Evolutionary conservation across 1,140 invertebrate genomes (phyloP).

Genomic region (Neodiprion lecontei): DNA sequence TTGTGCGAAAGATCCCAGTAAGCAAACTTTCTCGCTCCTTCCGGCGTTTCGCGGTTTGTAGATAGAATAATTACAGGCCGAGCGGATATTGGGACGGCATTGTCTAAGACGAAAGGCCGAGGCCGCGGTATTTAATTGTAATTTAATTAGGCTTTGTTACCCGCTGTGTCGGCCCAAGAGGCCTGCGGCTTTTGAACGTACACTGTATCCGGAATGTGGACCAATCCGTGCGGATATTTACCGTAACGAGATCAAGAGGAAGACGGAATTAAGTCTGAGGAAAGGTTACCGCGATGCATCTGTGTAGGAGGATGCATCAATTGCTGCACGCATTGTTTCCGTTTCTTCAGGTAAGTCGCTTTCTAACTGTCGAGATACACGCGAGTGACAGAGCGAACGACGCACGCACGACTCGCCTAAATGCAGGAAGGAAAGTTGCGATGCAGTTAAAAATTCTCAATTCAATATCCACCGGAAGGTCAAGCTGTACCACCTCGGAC

Average conservation of each 20-base stretch:
- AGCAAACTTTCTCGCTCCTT: not conserved
- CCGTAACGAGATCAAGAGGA: no score
- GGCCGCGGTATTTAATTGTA: not conserved
- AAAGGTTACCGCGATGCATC: slow-evolving; percentile 13
- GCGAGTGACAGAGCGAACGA: slow-evolving; percentile 14
- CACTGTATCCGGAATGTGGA: no score
- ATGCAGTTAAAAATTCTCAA: not conserved
- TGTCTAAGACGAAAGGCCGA: not conserved
- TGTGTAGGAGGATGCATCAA: slow-evolving; percentile 11
- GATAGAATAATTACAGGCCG: not conserved
- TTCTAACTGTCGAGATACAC: not conserved
- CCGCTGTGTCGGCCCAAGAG: not conserved
- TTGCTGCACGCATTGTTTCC: not conserved
- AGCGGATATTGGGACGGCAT: not conserved
- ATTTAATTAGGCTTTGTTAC: slow-evolving; percentile 4
- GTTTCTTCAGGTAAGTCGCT: not conserved
- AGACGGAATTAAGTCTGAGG: no score
- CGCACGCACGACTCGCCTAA: slow-evolving; percentile 42
- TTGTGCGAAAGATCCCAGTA: no score
- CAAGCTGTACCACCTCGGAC: no score
- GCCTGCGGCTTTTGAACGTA: no score
- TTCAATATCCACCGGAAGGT: not conserved
- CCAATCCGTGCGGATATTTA: no score
- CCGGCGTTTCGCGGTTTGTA: not conserved
- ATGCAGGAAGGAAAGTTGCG: slow-evolving; percentile 48